Evolutionary conservation across 2,113 vertebrate genomes (phyloP), one percentile per base, ranked within the genome.

Genomic region (Perca schrenkii): DNA sequence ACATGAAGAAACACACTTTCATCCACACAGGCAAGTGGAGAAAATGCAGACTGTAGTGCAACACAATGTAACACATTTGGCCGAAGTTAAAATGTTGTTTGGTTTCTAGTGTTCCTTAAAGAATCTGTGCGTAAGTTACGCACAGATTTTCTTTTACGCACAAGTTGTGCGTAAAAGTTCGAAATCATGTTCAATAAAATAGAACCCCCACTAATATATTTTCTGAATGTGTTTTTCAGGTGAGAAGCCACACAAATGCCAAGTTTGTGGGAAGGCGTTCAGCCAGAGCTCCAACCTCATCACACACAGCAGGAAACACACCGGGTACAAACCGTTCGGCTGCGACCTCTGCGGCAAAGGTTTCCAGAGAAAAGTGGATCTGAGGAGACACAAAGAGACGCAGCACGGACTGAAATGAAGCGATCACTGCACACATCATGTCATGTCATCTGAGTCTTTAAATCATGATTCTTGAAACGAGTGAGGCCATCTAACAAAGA

Each of bases 1-100:
- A 99, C 91, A 99, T 99, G 98, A 99, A 99, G 94, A 99, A 99
- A 57, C 98, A 99, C 94, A 99, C 98, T 14, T 99, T 99, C 87
- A 99, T 99, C 88, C 98, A 99, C 94, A 99, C 98, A 89, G 98
- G 98, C 95, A 66, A 87, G 87, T 36, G 52, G 1, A 56, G 28
- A 25, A 80, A 49, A 25, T 10, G n/a, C 28, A 5, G 61, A n/a
- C 1, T 13, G 3, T 0, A 4, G 43, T 22, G 6, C 14, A 28
- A 40, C 31, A 56, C n/a, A 16, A 52, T 17, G 4, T 11, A 34
- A 34, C 5, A 43, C 21, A 46, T 25, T 1, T 17, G n/a, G 17
- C 25, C 4, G 2, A 60, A 31, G n/a, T 7, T 19, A 2, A 34
- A 49, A 0, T 4, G 7, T 6, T n/a, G 10, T 13, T 16, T 3